Conservation (phyloP, 2,113 vertebrate genomes). For the Cyprinodon brontotheroides region DNA sequence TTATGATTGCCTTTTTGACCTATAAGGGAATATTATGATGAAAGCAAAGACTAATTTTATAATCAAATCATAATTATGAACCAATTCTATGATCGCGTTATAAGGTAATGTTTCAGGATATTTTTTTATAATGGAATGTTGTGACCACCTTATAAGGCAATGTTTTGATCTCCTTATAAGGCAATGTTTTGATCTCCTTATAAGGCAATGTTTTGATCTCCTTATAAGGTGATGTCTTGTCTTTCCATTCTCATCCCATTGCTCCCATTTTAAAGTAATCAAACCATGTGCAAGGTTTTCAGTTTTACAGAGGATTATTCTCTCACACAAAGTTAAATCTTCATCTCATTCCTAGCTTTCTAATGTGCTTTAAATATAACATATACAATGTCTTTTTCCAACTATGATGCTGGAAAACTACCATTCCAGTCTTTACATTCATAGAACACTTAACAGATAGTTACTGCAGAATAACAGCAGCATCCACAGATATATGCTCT, state of each 20-base stretch:
- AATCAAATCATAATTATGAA: too few relatives aligned
- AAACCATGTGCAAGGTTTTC: not conserved
- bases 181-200: not conserved
- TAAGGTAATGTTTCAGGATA: too few relatives aligned
- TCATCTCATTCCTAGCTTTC: not conserved
- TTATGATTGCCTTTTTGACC: too few relatives aligned
- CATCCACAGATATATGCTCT: conserved; percentile 5
- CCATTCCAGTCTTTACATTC: not conserved
- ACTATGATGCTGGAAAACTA: not conserved
- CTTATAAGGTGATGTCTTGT: too few relatives aligned
- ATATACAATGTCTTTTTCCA: not conserved
- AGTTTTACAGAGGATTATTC: conserved; percentile 2
- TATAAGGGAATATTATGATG: too few relatives aligned
- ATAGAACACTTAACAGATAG: not conserved
- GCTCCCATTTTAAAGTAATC: not conserved
- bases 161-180: not conserved
- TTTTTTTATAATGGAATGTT: too few relatives aligned
- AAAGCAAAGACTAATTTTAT: too few relatives aligned
- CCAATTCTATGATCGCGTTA: too few relatives aligned
- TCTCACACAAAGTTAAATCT: conserved; percentile 22
- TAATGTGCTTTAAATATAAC: not conserved
- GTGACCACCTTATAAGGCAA: not conserved
- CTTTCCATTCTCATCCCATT: not conserved
- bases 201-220: not conserved
- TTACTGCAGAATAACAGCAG: conserved; percentile 9